Conservation (phyloP, 2,888 invertebrate genomes). For the Pristionchus fissidentatus region DNA sequence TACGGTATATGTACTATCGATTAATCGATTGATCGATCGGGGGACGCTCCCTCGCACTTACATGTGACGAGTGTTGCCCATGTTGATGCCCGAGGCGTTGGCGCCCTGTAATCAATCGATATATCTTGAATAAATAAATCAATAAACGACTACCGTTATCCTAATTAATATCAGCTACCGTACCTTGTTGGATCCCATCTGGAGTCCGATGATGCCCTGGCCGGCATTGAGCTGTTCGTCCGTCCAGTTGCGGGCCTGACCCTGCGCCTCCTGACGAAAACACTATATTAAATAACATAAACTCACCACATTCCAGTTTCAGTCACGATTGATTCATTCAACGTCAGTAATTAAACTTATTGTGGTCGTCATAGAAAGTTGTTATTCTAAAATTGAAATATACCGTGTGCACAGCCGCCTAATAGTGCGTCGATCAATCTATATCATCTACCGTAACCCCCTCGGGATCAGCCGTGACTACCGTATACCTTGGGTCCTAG, state of each 20-base stretch:
- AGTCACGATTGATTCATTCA: too few relatives aligned
- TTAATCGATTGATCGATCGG: not conserved
- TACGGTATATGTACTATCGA: constrained; percentile 16
- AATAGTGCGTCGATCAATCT: not conserved
- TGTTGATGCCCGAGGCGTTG: constrained; percentile 94
- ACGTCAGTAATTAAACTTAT: too few relatives aligned
- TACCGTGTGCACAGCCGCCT: too few relatives aligned
- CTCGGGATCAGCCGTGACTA: not conserved
- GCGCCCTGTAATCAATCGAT: constrained; percentile 81
- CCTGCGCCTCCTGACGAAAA: constrained; percentile 85
- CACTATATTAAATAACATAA: not conserved
- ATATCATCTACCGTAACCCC: not conserved
- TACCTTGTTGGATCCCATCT: constrained; percentile 93
- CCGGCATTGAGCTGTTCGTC: constrained; percentile 86
- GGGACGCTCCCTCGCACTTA: constrained; percentile 50
- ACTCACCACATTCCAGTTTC: too few relatives aligned
- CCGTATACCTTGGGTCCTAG: constrained; percentile 63
- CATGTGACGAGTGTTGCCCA: constrained; percentile 93
- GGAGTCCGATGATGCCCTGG: constrained; percentile 84
- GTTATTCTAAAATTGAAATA: too few relatives aligned
- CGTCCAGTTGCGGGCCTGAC: constrained; percentile 92
- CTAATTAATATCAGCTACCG: not conserved
- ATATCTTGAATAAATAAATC: not conserved
- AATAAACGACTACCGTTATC: not conserved
- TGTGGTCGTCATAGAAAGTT: too few relatives aligned